These are phyloP conservation scores for Mystacornis crossleyi DNA, from an alignment of 2,113 vertebrate genomes.

Conservation along the genomic window DNA sequence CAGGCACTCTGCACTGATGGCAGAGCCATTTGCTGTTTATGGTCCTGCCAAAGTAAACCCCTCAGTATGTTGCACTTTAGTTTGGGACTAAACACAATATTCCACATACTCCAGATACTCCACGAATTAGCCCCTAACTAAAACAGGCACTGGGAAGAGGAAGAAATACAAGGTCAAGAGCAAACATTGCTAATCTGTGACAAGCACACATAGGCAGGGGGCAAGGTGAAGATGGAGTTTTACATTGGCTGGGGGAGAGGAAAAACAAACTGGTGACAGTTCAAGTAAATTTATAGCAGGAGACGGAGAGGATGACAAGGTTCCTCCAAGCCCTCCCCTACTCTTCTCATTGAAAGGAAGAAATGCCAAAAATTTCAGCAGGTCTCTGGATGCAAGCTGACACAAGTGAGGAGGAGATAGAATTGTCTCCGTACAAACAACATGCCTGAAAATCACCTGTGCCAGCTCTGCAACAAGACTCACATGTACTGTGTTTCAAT, in stretches of 20 bases:
- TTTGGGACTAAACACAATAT: background rate
- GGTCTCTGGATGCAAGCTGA: constrained; percentile 57
- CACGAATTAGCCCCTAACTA: background rate
- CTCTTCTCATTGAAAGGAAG: background rate
- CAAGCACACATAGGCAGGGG: background rate
- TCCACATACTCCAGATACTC: background rate
- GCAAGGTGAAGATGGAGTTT: background rate
- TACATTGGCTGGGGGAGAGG: background rate
- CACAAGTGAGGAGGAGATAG: constrained; percentile 32
- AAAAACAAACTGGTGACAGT: background rate
- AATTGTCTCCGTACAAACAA: constrained; percentile 62
- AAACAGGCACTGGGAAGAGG: background rate
- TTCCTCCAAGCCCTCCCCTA: background rate
- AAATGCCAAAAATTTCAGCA: constrained; percentile 36
- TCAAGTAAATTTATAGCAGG: constrained; percentile 13
- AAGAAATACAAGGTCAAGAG: background rate
- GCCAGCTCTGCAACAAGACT: background rate
- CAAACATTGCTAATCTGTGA: background rate
- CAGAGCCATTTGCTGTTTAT: background rate
- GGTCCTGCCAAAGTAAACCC: background rate
- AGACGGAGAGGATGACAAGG: background rate
- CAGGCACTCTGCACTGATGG: background rate
- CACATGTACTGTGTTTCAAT: background rate
- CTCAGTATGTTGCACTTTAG: background rate
- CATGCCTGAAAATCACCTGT: background rate